Conservation (phyloP, 2,113 vertebrate species). For the Pygoscelis antarcticus region DNA sequence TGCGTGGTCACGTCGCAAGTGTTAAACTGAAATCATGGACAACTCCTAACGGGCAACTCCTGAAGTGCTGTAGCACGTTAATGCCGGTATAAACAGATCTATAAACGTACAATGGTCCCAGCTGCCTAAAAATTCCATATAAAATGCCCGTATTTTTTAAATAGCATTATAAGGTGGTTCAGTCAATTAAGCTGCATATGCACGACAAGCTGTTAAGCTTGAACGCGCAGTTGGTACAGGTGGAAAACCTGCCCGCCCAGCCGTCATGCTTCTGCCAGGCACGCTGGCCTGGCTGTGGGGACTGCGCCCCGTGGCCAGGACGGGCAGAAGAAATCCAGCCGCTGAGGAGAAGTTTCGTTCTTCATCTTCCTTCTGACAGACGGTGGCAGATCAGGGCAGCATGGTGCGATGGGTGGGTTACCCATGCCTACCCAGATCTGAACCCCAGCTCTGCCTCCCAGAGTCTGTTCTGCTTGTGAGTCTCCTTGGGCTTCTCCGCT, state of each 20-base stretch:
- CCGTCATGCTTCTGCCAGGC: rapidly evolving
- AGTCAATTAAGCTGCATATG: background rate
- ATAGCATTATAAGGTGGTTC: background rate
- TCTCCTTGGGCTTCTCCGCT: background rate
- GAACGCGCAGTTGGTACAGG: background rate
- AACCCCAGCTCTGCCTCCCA: background rate
- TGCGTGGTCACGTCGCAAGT: rapidly evolving
- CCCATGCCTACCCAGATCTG: background rate
- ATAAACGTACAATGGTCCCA: background rate
- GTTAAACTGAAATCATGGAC: background rate
- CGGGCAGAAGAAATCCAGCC: background rate
- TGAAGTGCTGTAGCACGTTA: background rate
- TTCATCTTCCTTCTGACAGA: background rate
- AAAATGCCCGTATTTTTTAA: background rate
- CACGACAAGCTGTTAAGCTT: background rate
- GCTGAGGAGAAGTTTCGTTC: background rate
- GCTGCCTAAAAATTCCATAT: background rate
- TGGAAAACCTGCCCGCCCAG: background rate
- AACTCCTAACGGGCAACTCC: background rate
- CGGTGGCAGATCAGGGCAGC: background rate
- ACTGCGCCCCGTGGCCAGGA: background rate
- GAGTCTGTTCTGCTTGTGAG: background rate
- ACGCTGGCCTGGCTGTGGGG: background rate
- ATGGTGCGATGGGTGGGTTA: rapidly evolving
- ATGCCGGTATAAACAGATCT: background rate